Percentiles rank a stretch among this genome's conserved stretches.
These are phyloP conservation scores for Drosophila sulfurigaster DNA, from an alignment of 1,140 invertebrate genomes.

Conservation along the genomic window DNA sequence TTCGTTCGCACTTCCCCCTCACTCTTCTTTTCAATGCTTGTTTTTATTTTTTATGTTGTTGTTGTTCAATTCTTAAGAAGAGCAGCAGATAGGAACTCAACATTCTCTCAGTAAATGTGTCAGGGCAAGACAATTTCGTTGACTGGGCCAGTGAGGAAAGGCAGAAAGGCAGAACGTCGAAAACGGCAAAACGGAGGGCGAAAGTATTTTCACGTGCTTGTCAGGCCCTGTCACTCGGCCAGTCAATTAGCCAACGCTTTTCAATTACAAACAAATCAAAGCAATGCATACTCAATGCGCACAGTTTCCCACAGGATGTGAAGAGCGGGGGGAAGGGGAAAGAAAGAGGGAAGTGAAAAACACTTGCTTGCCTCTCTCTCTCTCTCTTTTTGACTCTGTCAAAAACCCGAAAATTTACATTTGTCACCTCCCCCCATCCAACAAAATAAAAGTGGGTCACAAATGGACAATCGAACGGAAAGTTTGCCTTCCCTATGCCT, in stretches of 20 bases:
- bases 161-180: too few species aligned
- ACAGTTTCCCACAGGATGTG: not conserved
- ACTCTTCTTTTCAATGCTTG: not conserved
- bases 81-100: not conserved
- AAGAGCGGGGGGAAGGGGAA: too few species aligned
- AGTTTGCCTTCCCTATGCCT: not conserved
- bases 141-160: slow-evolving; percentile 13
- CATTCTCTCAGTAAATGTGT: slow-evolving; percentile 36
- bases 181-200: slow-evolving; percentile 3
- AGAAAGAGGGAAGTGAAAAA: not conserved
- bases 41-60: slow-evolving; percentile 1
- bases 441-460: slow-evolving; percentile 37
- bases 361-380: slow-evolving; percentile 1
- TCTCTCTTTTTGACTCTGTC: not conserved
- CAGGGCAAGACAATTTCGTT: slow-evolving; percentile 43
- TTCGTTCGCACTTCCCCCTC: slow-evolving; percentile 3
- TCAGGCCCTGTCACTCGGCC: slow-evolving; percentile 51
- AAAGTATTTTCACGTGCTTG: slow-evolving; percentile 55
- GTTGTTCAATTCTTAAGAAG: not conserved
- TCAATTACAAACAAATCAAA: slow-evolving; percentile 58
- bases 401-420: slow-evolving; percentile 45
- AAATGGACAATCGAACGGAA: slow-evolving; percentile 40
- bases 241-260: slow-evolving; percentile 58
- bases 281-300: slow-evolving; percentile 22
- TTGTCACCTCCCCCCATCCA: slow-evolving; percentile 38